Base-by-base conservation (phyloP, 2,888 invertebrate genomes). In the Dione juno region DNA sequence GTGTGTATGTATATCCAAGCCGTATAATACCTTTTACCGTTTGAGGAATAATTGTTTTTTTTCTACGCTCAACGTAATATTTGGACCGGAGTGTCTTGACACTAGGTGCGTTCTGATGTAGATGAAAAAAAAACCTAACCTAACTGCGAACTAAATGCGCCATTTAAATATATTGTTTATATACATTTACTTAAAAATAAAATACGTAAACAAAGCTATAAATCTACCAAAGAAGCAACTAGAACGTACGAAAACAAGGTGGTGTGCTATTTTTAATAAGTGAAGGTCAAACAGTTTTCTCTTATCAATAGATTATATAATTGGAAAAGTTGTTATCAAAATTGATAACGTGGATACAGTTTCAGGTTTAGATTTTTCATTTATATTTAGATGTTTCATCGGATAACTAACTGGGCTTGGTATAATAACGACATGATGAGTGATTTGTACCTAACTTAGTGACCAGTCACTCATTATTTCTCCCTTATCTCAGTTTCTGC, bases 201-300 rank as follows among this genome's bases (percentile, higher is more conserved):
- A 41, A 0, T n/a, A 6, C 1, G 45, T 61, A 61, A 61, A 61
- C 61, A 61, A 45, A 61, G 43, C 43, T 28, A 28, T 61, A 61
- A 61, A 61, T 61, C 41, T 45, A 10, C 0, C 11, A 28, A 28
- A 6, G 43, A 45, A 45, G 45, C 28, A 45, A n/a, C 43, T 21
- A 45, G 59, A 28, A 45, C n/a, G 43, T 28, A 28, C 61, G 45
- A 61, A 59, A 59, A 59, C 21, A 28, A 14, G 16, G 13, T 1
- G n/a, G 14, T 21, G 2, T 10, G n/a, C 28, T 61, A 61, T 61
- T 61, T 61, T 61, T 45, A 61, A 61, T 45, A 45, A 11, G 11
- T 5, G 61, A 61, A 45, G 61, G 61, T 61, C 28, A 45, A 43
- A 61, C 43, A 9, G 59, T 59, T 5, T 3, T 21, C 1, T 37